A percentile compares a stretch with the other conserved stretches of the same genome.
phyloP scores from a whole-genome alignment of 2,113 vertebrate genomes.

The Oncorhynchus masou region DNA sequence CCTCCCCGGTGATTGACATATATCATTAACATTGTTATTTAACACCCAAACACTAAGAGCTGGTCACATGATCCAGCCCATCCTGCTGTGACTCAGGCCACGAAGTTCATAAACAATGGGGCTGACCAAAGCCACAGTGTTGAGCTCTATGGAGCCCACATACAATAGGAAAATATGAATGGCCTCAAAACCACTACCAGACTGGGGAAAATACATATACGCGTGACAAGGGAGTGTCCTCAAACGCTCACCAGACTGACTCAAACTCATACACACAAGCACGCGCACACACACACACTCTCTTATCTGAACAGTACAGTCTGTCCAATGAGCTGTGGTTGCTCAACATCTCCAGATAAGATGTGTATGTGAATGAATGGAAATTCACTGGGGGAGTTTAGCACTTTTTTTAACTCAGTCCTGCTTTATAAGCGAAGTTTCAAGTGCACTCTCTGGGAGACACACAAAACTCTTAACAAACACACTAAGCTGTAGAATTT shows the following conservation, averaged over 20 bases:
- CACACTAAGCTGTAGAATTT: too few relatives aligned
- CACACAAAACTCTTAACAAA: too few relatives aligned
- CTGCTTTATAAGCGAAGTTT: neutral
- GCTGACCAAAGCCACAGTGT: neutral
- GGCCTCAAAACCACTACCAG: too few relatives aligned
- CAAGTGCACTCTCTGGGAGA: too few relatives aligned
- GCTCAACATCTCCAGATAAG: neutral
- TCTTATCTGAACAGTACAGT: neutral
- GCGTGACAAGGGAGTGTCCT: neutral
- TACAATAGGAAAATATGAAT: too few relatives aligned
- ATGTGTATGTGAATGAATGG: neutral
- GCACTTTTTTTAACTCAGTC: neutral
- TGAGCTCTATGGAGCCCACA: neutral
- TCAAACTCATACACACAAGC: neutral
- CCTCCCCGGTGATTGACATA: constrained; percentile 20
- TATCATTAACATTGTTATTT: constrained; percentile 23
- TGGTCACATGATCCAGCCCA: constrained; percentile 7
- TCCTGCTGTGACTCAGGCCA: neutral
- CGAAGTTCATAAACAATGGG: neutral
- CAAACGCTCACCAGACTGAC: neutral
- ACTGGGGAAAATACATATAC: neutral
- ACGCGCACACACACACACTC: neutral
- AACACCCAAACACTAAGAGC: constrained; percentile 13
- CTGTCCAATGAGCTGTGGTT: neutral
- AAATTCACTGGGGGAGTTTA: neutral